A percentile compares a stretch with the other conserved stretches of the same genome.
Conservation (phyloP, 2,888 invertebrate species). For the Mellilla xanthometata region DNA sequence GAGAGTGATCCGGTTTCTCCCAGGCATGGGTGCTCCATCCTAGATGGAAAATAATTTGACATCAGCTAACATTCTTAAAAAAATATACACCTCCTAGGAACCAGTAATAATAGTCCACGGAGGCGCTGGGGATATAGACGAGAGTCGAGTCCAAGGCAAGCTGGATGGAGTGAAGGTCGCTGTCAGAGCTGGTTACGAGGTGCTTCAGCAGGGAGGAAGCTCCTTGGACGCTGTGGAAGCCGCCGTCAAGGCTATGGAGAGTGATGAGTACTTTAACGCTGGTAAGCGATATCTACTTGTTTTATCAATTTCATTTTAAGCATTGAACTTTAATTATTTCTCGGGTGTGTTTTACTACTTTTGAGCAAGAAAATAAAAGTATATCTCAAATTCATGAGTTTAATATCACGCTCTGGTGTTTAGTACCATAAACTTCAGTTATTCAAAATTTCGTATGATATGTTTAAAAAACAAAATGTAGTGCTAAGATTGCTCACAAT, state of each 20-base stretch:
- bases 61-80: no score
- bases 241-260: conserved; percentile 90
- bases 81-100: background rate
- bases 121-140: conserved; percentile 90
- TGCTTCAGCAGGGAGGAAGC: conserved; percentile 79
- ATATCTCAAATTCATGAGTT: no score
- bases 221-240: conserved; percentile 90
- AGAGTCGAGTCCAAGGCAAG: conserved; percentile 84
- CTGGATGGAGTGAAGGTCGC: conserved; percentile 85
- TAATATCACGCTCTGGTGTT: no score
- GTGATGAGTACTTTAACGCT: conserved; percentile 91
- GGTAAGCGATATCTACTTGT: conserved; percentile 67
- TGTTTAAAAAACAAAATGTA: background rate
- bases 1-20: no score
- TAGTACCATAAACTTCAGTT: no score
- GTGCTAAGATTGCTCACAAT: background rate
- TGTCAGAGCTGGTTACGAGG: conserved; percentile 82
- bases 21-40: no score
- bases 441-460: no score
- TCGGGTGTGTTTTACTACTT: no score
- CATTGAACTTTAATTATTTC: no score
- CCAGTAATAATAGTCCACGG: conserved; percentile 90
- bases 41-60: no score
- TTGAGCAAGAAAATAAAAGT: no score
- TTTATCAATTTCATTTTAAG: no score